A percentile compares a stretch with the other conserved stretches of the same genome.
These are phyloP conservation scores for Halcyon smyrnensis DNA, from an alignment of 2,797 vertebrate genomes.

Conservation along the genomic window DNA sequence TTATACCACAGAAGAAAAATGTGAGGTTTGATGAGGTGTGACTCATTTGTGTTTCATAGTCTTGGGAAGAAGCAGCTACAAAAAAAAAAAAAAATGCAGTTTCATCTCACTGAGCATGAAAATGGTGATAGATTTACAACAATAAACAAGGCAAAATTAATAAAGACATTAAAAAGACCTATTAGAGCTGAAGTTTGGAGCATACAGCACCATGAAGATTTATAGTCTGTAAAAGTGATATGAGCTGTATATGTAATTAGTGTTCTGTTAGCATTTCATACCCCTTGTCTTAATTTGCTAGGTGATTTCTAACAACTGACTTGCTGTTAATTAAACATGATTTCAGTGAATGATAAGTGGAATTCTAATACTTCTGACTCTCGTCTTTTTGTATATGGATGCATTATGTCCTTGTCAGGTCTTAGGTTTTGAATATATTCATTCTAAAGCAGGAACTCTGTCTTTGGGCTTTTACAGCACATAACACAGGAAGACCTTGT, in stretches of 20 bases:
- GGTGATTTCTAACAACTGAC: neutral
- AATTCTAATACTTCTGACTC: neutral
- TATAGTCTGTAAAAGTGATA: neutral
- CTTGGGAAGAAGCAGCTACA: neutral
- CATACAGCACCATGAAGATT: neutral
- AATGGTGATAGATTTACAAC: neutral
- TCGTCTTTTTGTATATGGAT: neutral
- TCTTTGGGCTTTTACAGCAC: neutral
- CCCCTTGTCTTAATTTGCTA: neutral
- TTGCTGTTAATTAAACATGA: neutral
- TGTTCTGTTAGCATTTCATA: neutral
- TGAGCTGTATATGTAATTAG: neutral
- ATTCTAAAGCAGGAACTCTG: neutral
- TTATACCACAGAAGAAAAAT: constrained; percentile 4
- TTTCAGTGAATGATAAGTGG: neutral
- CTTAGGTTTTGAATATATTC: neutral
- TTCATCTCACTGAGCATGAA: neutral
- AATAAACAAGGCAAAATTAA: constrained; percentile 3
- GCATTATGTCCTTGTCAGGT: neutral
- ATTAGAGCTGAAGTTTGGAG: neutral
- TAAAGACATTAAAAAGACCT: neutral
- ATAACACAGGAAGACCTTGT: neutral
- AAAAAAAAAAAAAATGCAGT: neutral
- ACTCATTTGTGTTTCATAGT: neutral
- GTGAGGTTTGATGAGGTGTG: neutral